phyloP scores from a whole-genome alignment of 2,797 vertebrate genomes.

The Lindbergichthys nudifrons region DNA sequence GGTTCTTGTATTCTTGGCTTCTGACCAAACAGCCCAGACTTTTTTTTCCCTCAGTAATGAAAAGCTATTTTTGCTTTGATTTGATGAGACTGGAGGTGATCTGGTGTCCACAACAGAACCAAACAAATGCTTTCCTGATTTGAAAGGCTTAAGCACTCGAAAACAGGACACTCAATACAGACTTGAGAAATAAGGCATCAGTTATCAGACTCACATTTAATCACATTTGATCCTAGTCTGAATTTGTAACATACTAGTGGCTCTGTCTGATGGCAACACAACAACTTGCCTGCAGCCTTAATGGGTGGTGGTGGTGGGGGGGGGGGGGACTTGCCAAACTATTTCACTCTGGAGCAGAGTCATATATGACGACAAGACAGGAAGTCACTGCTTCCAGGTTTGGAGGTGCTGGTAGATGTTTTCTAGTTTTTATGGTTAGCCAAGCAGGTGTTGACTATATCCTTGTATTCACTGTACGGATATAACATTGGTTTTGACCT shows the following conservation, averaged over 20 bases:
- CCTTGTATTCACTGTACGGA: not conserved
- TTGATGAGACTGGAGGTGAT: slow-evolving; percentile 21
- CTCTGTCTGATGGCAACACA: not conserved
- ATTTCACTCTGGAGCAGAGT: not conserved
- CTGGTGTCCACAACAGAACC: slow-evolving; percentile 32
- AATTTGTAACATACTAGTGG: not conserved
- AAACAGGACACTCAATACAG: not conserved
- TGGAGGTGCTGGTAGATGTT: not conserved
- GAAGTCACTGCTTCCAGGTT: not conserved
- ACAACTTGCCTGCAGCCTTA: not conserved
- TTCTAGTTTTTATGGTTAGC: not conserved
- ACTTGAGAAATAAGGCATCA: not conserved
- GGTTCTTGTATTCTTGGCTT: slow-evolving; percentile 38
- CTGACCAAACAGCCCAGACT: slow-evolving; percentile 37
- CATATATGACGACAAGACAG: not conserved
- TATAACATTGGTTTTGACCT: not conserved
- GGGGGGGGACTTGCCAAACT: not conserved
- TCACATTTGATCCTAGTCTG: not conserved
- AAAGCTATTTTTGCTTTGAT: slow-evolving; percentile 62
- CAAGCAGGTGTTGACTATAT: not conserved
- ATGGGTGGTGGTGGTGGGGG: no score
- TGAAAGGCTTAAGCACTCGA: slow-evolving; percentile 22
- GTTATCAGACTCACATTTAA: not conserved
- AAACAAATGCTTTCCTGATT: slow-evolving; percentile 33
- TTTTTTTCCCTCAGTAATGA: slow-evolving; percentile 43